A percentile compares a stretch with the other conserved stretches of the same genome.
Evolutionary conservation across 1,140 invertebrate species (phyloP).

Genomic region (Heliconius hermathena): DNA sequence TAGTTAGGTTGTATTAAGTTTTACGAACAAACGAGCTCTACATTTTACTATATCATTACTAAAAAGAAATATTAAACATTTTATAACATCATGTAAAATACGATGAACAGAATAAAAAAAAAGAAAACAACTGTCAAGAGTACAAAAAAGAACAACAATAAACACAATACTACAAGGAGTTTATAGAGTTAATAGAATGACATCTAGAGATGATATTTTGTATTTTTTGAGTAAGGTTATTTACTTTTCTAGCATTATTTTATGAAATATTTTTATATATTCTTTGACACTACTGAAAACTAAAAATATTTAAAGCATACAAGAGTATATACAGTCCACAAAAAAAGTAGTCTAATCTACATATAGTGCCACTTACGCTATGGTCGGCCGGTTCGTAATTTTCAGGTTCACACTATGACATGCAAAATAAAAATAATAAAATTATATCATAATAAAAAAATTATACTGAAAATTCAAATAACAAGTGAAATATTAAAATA

Average conservation of each 20-base stretch:
- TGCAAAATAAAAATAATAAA: constrained; percentile 21
- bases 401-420: constrained; percentile 17
- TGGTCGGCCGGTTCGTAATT: constrained; percentile 22
- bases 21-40: neutral
- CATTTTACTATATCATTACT: neutral
- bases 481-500: too few species aligned
- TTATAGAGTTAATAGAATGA: too few species aligned
- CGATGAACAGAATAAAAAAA: too few species aligned
- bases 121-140: too few species aligned
- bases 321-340: neutral
- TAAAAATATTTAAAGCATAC: neutral
- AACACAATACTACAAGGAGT: too few species aligned
- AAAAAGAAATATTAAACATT: neutral
- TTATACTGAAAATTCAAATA: neutral
- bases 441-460: neutral
- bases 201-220: too few species aligned
- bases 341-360: neutral
- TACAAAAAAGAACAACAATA: too few species aligned
- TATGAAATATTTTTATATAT: neutral
- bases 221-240: neutral
- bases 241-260: neutral
- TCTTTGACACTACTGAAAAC: neutral
- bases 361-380: constrained; percentile 30
- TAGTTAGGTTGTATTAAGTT: neutral
- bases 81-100: neutral